phyloP scores from a whole-genome alignment of 2,797 vertebrate genomes.

The Oryzias sinensis region DNA sequence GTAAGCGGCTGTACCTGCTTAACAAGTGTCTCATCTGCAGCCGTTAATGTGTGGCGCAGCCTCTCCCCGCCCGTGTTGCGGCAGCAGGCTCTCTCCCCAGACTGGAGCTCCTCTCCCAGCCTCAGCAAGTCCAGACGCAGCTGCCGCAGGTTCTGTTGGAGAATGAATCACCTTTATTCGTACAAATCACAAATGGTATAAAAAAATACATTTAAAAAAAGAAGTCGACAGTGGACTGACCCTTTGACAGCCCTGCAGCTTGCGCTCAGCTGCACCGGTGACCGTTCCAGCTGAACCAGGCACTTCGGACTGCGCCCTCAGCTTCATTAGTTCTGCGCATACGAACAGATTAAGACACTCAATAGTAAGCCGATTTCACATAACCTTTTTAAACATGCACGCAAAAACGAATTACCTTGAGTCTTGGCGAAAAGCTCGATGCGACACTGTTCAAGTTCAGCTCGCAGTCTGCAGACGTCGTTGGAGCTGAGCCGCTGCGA shows the following conservation, averaged over 20 bases:
- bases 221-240: conserved; percentile 62
- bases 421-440: conserved; percentile 73
- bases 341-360: conserved; percentile 1
- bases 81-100: conserved; percentile 92
- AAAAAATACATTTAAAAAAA: too few relatives aligned
- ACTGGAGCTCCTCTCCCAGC: conserved; percentile 85
- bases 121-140: conserved; percentile 84
- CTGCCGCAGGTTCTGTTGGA: conserved; percentile 84
- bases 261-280: conserved; percentile 84
- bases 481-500: conserved; percentile 77
- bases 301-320: conserved; percentile 80
- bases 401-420: conserved; percentile 68
- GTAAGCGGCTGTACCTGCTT: conserved; percentile 83
- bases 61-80: conserved; percentile 89
- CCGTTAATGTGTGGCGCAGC: conserved; percentile 82
- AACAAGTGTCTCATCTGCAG: conserved; percentile 84
- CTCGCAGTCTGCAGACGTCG: conserved; percentile 37
- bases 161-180: background rate
- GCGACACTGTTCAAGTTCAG: conserved; percentile 70
- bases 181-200: too few relatives aligned
- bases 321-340: conserved; percentile 80
- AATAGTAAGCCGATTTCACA: too few relatives aligned
- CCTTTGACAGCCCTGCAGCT: conserved; percentile 91
- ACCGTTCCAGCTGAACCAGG: conserved; percentile 75
- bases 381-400: too few relatives aligned